phyloP scores from a whole-genome alignment of 2,797 vertebrate species.

The Oreochromis grahami region DNA sequence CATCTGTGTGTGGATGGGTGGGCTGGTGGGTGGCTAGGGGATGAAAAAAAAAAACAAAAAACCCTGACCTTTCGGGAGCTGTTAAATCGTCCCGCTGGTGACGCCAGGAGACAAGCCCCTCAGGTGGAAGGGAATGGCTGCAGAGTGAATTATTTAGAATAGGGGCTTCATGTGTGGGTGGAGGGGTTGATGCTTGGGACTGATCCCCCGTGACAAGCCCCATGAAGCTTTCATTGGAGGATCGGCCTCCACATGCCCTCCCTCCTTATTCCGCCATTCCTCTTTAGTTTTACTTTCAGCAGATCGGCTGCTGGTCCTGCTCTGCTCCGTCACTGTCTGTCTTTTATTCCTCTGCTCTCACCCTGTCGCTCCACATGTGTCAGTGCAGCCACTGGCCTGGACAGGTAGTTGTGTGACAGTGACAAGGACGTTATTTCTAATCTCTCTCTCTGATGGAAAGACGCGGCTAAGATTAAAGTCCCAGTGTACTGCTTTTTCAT shows the following conservation, averaged over 20 bases:
- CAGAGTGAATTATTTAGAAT: conserved; percentile 83
- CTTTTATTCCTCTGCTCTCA: conserved; percentile 5
- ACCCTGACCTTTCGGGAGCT: conserved; percentile 79
- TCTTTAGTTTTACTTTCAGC: conserved; percentile 36
- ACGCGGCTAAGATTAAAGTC: not conserved
- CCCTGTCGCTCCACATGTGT: conserved; percentile 50
- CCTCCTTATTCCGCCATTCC: conserved; percentile 21
- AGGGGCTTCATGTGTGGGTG: conserved; percentile 30
- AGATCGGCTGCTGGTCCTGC: conserved; percentile 3
- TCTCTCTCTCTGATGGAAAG: not conserved
- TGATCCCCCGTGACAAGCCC: conserved; percentile 75
- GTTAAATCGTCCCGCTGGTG: conserved; percentile 83
- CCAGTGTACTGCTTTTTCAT: not conserved
- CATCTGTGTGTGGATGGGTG: not conserved
- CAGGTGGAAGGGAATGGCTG: conserved; percentile 83
- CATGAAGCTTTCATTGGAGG: conserved; percentile 51
- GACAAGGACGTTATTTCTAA: conserved; percentile 28
- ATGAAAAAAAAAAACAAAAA: conserved; percentile 30
- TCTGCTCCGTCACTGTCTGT: not conserved
- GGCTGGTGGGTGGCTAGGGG: conserved; percentile 20
- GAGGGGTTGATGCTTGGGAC: conserved; percentile 45
- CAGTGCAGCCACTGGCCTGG: not conserved
- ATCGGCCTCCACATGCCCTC: conserved; percentile 14
- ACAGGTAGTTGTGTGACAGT: conserved; percentile 30
- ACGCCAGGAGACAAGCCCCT: conserved; percentile 85